Evolutionary conservation across 2,797 vertebrate genomes (phyloP).

Genomic region (Enteromius paludinosus): DNA sequence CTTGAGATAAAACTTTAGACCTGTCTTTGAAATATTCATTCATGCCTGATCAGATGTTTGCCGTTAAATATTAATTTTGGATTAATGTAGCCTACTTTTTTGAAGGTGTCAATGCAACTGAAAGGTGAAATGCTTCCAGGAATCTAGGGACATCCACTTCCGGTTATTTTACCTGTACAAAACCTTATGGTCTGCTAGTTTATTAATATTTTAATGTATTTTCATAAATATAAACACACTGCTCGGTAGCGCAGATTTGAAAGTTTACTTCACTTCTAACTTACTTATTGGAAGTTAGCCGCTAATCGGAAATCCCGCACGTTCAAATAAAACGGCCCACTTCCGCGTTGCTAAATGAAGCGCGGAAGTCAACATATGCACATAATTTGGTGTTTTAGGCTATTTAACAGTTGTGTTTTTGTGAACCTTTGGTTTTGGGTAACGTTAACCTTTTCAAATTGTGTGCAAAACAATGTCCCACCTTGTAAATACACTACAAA

Average conservation of each 20-base stretch:
- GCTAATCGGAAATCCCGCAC: background rate
- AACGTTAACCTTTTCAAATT: background rate
- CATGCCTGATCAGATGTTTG: background rate
- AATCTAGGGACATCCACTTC: background rate
- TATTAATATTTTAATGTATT: background rate
- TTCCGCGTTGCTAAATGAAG: background rate
- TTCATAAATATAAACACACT: background rate
- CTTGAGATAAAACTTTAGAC: slow-evolving; percentile 30
- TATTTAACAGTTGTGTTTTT: background rate
- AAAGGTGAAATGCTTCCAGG: background rate
- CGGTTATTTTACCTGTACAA: background rate
- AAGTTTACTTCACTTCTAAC: background rate
- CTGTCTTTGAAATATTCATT: slow-evolving; percentile 5
- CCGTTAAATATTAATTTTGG: too few species aligned
- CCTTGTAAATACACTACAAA: too few species aligned
- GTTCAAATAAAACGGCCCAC: background rate
- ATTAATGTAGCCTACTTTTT: background rate
- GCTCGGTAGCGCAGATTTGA: background rate
- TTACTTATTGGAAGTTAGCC: background rate
- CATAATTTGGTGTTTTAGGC: background rate
- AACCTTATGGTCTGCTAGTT: background rate
- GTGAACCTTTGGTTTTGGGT: background rate
- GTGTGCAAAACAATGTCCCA: too few species aligned
- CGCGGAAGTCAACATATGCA: background rate
- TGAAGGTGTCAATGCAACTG: background rate